phyloP scores from a whole-genome alignment of 1,140 invertebrate species.

The Littorina saxatilis region DNA sequence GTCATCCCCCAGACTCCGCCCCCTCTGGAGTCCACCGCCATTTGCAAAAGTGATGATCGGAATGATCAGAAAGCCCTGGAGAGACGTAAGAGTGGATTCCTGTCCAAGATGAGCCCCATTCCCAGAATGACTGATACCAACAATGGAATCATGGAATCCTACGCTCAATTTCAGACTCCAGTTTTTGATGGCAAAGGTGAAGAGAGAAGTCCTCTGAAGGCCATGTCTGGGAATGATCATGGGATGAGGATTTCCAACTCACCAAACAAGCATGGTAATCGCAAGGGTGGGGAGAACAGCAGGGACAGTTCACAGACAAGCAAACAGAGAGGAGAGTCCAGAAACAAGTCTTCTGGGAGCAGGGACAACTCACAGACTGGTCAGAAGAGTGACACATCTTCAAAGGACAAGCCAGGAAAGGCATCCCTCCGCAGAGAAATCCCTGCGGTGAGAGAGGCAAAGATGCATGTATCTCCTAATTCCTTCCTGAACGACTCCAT shows the following conservation, averaged over 20 bases:
- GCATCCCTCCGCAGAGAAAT: background rate
- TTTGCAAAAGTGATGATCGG: constrained; percentile 30
- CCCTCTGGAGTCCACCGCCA: constrained; percentile 49
- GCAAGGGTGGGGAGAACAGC: background rate
- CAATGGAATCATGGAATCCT: constrained; percentile 25
- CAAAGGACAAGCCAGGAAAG: background rate
- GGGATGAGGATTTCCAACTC: background rate
- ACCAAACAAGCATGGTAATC: background rate
- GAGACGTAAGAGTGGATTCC: constrained; percentile 14
- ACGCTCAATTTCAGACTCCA: background rate
- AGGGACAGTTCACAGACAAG: background rate
- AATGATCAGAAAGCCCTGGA: constrained; percentile 35
- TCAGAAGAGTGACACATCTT: background rate
- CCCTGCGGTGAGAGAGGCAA: background rate
- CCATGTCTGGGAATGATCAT: background rate
- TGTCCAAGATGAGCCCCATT: constrained; percentile 46
- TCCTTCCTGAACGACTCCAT: constrained; percentile 51
- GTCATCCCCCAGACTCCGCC: constrained; percentile 40
- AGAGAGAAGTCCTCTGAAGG: constrained; percentile 24
- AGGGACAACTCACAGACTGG: background rate
- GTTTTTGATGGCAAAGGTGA: background rate
- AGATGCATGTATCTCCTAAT: constrained; percentile 41
- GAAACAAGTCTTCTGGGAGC: too few relatives aligned
- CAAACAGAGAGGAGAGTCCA: background rate
- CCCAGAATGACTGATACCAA: constrained; percentile 33